Conservation (phyloP, 2,113 vertebrate species). For the Thermophis baileyi region DNA sequence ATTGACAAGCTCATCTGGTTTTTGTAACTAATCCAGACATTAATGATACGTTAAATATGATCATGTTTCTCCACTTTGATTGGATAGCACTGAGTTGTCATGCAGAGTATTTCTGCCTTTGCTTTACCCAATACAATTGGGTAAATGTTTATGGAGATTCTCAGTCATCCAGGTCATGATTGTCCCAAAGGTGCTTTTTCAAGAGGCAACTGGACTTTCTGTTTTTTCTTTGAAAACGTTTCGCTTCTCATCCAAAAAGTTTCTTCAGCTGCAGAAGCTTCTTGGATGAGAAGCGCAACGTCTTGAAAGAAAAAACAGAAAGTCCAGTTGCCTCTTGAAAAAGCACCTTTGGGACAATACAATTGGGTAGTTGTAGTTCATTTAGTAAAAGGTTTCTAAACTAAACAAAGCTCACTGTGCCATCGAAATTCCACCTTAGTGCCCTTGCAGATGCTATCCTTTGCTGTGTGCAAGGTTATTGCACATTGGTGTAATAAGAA, state of each 20-base stretch:
- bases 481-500: background rate
- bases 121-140: background rate
- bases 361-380: background rate
- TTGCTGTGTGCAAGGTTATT: background rate
- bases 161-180: no score
- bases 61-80: background rate
- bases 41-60: background rate
- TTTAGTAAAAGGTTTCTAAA: background rate
- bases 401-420: background rate
- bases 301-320: no score
- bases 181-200: no score
- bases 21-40: background rate
- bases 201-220: no score
- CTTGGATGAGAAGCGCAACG: no score
- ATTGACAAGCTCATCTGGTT: background rate
- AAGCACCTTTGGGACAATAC: background rate
- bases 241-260: no score
- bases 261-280: no score
- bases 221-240: no score
- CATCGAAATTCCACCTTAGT: background rate
- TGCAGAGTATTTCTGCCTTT: background rate
- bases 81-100: background rate
- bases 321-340: no score
- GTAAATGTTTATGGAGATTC: no score
- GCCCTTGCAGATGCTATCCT: background rate